Conservation (phyloP, 2,888 invertebrate genomes). For the Furcula furcula region DNA sequence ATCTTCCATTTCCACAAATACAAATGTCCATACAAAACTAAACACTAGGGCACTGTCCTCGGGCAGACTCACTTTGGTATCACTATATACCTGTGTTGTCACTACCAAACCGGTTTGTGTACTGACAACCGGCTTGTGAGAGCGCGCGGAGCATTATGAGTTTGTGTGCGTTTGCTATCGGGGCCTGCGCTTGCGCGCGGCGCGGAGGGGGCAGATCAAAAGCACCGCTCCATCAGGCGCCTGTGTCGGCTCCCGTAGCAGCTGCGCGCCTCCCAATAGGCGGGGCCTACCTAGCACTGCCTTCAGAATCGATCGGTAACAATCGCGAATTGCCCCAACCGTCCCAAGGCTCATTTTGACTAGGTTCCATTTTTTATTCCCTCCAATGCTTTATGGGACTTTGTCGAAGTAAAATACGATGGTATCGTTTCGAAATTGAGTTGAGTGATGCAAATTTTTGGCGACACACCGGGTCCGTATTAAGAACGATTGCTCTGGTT, state of each 20-base stretch:
- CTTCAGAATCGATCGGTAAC: slow-evolving; percentile 73
- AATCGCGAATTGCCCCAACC: slow-evolving; percentile 61
- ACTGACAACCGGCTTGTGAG: slow-evolving; percentile 76
- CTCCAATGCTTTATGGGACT: slow-evolving; percentile 34
- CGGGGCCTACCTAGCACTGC: slow-evolving; percentile 72
- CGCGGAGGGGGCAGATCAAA: slow-evolving; percentile 67
- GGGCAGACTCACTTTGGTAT: slow-evolving; percentile 50
- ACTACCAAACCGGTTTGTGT: slow-evolving; percentile 70
- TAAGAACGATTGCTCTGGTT: slow-evolving; percentile 73
- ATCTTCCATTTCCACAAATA: slow-evolving; percentile 72
- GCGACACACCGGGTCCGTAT: slow-evolving; percentile 69
- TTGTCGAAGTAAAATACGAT: slow-evolving; percentile 38
- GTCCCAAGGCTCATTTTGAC: slow-evolving; percentile 30
- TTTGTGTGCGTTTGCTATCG: slow-evolving; percentile 74
- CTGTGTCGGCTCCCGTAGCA: slow-evolving; percentile 76
- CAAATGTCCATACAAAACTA: slow-evolving; percentile 59
- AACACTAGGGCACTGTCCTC: slow-evolving; percentile 64
- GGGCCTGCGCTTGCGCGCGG: slow-evolving; percentile 56
- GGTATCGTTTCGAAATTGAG: slow-evolving; percentile 45
- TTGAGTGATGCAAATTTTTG: slow-evolving; percentile 70
- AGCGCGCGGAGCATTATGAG: slow-evolving; percentile 78
- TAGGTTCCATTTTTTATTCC: slow-evolving; percentile 39
- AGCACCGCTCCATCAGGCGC: slow-evolving; percentile 67
- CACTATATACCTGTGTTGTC: slow-evolving; percentile 63
- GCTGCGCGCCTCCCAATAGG: slow-evolving; percentile 73